A percentile compares a stretch with the other conserved stretches of the same genome.
Conservation (phyloP, 2,113 vertebrate genomes). For the Eretmochelys imbricata region DNA sequence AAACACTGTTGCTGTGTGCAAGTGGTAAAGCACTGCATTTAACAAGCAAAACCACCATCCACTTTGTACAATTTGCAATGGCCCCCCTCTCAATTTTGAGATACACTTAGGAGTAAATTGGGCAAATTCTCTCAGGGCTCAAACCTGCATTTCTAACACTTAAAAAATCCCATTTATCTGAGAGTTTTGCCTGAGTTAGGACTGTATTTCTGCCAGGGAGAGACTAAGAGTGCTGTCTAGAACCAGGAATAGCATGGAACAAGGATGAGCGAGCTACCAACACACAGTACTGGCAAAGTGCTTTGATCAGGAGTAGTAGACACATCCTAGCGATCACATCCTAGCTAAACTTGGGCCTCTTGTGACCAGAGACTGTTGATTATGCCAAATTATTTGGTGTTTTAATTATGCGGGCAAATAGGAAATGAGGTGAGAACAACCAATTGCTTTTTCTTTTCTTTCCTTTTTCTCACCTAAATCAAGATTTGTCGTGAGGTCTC, state of each 20-base stretch:
- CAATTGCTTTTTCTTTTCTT: constrained; percentile 8
- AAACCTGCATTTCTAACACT: neutral
- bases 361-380: neutral
- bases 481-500: neutral
- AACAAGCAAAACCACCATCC: neutral
- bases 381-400: neutral
- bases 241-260: neutral
- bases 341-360: neutral
- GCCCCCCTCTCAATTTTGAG: neutral
- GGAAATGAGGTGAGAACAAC: constrained; percentile 4
- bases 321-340: neutral
- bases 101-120: neutral
- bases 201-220: neutral
- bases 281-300: neutral
- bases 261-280: neutral
- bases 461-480: constrained; percentile 10
- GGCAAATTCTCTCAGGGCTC: neutral
- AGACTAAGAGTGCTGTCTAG: neutral
- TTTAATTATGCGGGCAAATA: neutral
- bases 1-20: neutral
- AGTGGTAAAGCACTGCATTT: neutral
- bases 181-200: neutral
- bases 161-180: neutral
- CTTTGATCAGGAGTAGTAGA: constrained; percentile 15
- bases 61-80: neutral